Evolutionary conservation across 2,888 invertebrate species (phyloP), one percentile per base, ranked within the genome.

Genomic region (Melangyna quadrimaculata): DNA sequence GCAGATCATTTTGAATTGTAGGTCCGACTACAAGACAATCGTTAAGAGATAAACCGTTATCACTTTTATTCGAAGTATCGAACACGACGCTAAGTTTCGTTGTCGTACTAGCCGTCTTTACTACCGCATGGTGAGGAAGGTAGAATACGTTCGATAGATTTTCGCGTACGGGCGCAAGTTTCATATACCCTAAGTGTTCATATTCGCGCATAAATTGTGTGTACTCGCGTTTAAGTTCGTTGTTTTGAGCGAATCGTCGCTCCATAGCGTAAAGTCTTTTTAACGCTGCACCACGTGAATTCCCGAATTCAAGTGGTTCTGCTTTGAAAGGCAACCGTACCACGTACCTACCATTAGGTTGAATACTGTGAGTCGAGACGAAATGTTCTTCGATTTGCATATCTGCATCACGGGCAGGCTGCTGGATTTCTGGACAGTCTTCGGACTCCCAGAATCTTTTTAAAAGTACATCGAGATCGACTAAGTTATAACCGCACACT

Each of bases 21-120:
- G 40, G 40, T n/a, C 40, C 40, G n/a, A 40, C 45, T 19, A n/a
- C n/a, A n/a, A n/a, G n/a, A n/a, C n/a, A n/a, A n/a, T n/a, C n/a
- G n/a, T n/a, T n/a, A n/a, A n/a, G n/a, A n/a, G n/a, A n/a, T n/a
- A n/a, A n/a, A n/a, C n/a, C n/a, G n/a, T n/a, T n/a, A n/a, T n/a
- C n/a, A n/a, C n/a, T n/a, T n/a, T 35, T 83, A 35, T 78, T 77
- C 1, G 79, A 79, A 9, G 73, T 80, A 37, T 87, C 83, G 55
- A 83, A 80, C 1, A 87, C 80, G 10, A 88, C 87, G 2, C 75
- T 57, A 45, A 61, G 72, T 77, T 84, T 87, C 2, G 87, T 87
- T 24, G 79, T 77, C 22, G 79, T 45, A 43, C 84, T 87, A 19
- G 65, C 63, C 6, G 81, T 45, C 48, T 80, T 86, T 7, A 82